These are phyloP conservation scores for Anolis carolinensis DNA, from an alignment of 2,113 vertebrate species.

Conservation along the genomic window DNA sequence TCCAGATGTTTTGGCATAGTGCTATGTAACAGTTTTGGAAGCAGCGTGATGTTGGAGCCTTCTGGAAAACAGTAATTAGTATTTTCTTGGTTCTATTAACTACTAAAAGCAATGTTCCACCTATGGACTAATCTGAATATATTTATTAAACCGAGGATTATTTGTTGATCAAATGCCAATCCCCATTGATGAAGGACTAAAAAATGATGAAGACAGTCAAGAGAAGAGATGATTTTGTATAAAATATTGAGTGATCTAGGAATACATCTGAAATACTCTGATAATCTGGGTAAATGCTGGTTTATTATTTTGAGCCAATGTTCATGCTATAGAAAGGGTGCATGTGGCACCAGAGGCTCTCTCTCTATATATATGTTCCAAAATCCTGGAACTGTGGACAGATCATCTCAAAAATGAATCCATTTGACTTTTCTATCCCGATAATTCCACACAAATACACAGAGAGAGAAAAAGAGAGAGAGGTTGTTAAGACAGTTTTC, in stretches of 20 bases:
- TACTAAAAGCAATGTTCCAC: not conserved
- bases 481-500: not conserved
- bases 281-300: not conserved
- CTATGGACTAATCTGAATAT: not conserved
- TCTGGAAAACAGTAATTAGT: not conserved
- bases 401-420: not conserved
- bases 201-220: not conserved
- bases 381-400: conserved; percentile 2
- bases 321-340: not conserved
- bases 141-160: not conserved
- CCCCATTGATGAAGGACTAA: not conserved
- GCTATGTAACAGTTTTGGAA: not conserved
- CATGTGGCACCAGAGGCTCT: not conserved
- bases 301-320: not conserved
- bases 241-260: not conserved
- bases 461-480: not conserved
- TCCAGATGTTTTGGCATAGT: not conserved
- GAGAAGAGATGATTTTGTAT: not conserved
- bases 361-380: not conserved
- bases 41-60: not conserved
- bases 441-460: not conserved
- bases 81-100: not conserved
- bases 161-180: not conserved
- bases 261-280: not conserved
- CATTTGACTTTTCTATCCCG: not conserved